phyloP scores from a whole-genome alignment of 2,888 invertebrate genomes.

The Linnaemya vulpina region DNA sequence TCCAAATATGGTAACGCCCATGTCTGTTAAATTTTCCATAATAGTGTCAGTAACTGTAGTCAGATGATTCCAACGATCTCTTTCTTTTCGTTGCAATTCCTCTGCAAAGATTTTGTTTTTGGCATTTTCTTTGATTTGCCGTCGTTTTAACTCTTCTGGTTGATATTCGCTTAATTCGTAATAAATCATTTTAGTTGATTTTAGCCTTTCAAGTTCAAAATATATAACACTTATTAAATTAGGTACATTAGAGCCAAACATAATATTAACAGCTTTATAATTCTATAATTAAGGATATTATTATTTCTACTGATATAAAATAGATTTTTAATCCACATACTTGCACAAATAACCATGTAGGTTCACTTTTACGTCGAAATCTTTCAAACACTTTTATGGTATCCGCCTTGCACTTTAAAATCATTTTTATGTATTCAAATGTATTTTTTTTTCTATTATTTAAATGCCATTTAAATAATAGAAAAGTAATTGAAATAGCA shows the following conservation, averaged over 20 bases:
- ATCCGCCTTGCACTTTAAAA: conserved; percentile 86
- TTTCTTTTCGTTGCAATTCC: neutral
- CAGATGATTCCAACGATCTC: neutral
- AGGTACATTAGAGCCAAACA: neutral
- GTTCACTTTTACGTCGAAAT: conserved; percentile 92
- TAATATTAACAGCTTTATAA: neutral
- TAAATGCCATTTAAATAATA: neutral
- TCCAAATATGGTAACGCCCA: conserved; percentile 81
- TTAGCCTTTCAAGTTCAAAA: neutral
- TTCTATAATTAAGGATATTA: neutral
- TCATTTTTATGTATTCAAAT: neutral
- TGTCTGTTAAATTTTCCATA: conserved; percentile 78
- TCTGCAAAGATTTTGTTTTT: neutral
- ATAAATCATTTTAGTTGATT: neutral
- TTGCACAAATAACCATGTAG: conserved; percentile 86
- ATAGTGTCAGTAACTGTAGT: conserved; percentile 78
- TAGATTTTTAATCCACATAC: neutral
- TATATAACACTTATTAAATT: neutral
- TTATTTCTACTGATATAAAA: neutral
- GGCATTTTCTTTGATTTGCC: neutral
- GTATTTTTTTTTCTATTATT: too few species aligned
- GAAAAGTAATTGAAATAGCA: too few species aligned
- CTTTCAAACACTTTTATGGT: conserved; percentile 88
- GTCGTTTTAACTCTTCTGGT: conserved; percentile 72
- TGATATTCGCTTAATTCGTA: conserved; percentile 3